A percentile compares a stretch with the other conserved stretches of the same genome.
phyloP scores from a whole-genome alignment of 2,113 vertebrate species.

The Psophia crepitans region DNA sequence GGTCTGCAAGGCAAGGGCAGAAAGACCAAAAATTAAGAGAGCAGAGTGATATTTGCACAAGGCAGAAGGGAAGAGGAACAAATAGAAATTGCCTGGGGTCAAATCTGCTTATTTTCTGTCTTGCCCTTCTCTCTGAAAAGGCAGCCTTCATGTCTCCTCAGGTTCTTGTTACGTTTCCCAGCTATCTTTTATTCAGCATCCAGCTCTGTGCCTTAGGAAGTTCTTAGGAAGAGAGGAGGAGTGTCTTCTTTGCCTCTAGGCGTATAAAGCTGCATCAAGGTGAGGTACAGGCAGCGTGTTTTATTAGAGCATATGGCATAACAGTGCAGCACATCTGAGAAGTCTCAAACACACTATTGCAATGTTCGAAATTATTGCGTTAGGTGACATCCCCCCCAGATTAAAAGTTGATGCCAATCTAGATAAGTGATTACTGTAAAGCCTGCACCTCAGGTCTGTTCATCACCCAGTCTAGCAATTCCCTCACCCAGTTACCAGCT shows the following conservation, averaged over 20 bases:
- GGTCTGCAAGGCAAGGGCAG: conserved; percentile 15
- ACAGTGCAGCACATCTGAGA: not conserved
- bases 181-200: not conserved
- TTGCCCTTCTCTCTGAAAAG: not conserved
- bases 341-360: not conserved
- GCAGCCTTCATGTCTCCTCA: not conserved
- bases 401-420: not conserved
- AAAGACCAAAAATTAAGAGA: not conserved
- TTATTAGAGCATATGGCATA: not conserved
- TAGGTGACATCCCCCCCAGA: not conserved
- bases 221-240: not conserved
- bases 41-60: not conserved
- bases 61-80: not conserved
- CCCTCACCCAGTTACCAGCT: not conserved
- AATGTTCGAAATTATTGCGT: not conserved
- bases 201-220: not conserved
- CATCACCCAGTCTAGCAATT: not conserved
- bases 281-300: not conserved
- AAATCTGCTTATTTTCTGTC: not conserved
- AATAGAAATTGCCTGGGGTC: not conserved
- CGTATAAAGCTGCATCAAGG: not conserved
- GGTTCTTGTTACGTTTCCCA: not conserved
- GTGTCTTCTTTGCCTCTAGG: not conserved
- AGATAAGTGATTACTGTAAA: not conserved
- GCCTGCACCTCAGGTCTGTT: not conserved